Percentiles rank a stretch among this genome's conserved stretches.
phyloP scores from a whole-genome alignment of 2,797 vertebrate species.

The Avahi laniger region DNA sequence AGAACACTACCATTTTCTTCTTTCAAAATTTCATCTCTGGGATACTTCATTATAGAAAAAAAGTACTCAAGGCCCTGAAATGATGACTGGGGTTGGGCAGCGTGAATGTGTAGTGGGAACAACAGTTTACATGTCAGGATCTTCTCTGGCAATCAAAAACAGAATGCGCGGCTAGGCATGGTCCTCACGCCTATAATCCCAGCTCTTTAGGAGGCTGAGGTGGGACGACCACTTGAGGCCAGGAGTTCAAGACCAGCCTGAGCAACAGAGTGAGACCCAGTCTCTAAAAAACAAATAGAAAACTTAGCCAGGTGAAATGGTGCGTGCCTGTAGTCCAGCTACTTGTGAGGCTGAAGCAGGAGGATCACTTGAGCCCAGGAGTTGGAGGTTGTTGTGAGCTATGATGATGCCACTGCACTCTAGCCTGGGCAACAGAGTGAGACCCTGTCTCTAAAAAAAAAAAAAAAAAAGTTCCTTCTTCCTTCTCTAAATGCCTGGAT shows the following conservation, averaged over 20 bases:
- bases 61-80: not conserved
- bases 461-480: not conserved
- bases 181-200: not conserved
- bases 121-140: not conserved
- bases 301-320: too few relatives aligned
- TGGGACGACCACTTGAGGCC: not conserved
- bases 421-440: not conserved
- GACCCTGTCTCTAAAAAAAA: not conserved
- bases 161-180: not conserved
- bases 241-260: not conserved
- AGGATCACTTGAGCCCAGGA: not conserved
- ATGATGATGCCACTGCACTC: not conserved
- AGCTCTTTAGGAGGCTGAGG: too few relatives aligned
- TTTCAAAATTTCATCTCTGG: not conserved
- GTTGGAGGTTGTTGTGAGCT: not conserved
- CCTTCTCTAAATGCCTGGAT: not conserved
- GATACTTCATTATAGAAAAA: not conserved
- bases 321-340: too few relatives aligned
- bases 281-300: not conserved
- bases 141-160: not conserved
- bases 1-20: not conserved
- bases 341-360: too few relatives aligned
- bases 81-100: not conserved
- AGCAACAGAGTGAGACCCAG: not conserved
- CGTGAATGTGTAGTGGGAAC: not conserved